Base-by-base conservation (phyloP, 2,797 vertebrate genomes). In the Semotilus atromaculatus region DNA sequence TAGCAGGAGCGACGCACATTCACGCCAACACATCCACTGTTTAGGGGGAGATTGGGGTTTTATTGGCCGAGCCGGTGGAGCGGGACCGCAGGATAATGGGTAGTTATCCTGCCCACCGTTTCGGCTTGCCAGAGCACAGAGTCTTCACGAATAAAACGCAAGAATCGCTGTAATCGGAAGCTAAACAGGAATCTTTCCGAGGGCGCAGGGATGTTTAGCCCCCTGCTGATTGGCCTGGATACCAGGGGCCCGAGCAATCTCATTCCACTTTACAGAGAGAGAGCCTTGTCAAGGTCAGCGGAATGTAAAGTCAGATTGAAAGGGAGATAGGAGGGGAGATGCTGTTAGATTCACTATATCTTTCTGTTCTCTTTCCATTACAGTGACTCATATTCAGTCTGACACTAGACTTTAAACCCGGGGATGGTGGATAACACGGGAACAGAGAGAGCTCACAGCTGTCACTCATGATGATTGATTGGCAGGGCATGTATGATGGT, bases 91-190 rank as follows among this genome's bases (percentile, higher is more conserved):
- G 83, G 86, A 85, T 88, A 85, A 85, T 85, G 71, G 83, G 74
- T 75, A 85, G 75, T 88, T 85, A 88, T 85, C 75, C 80, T 45
- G 68, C 40, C 80, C 58, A 70, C 48, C 53, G 31, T 85, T 85
- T 60, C 31, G 58, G 74, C 31, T 70, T 75, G 58, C 75, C 43
- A 58, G 72, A 55, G 51, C 75, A 72, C 48, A 0, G 66, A 73
- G 83, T 79, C 80, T 74, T 74, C 82, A 40, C 29, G 74, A 85
- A 78, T 40, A 78, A 71, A 81, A 68, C 10, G 40, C 66, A 48
- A 72, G 80, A 85, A 77, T 80, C 38, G 16, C 80, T 88, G 86
- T 88, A 88, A 88, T 75, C 83, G 48, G 83, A 85, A 85, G 83
- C 83, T 87, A 85, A 87, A 87, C 55, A 73, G 80, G 80, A 77